Conservation (phyloP, 2,113 vertebrate genomes). For the Nibea albiflora region DNA sequence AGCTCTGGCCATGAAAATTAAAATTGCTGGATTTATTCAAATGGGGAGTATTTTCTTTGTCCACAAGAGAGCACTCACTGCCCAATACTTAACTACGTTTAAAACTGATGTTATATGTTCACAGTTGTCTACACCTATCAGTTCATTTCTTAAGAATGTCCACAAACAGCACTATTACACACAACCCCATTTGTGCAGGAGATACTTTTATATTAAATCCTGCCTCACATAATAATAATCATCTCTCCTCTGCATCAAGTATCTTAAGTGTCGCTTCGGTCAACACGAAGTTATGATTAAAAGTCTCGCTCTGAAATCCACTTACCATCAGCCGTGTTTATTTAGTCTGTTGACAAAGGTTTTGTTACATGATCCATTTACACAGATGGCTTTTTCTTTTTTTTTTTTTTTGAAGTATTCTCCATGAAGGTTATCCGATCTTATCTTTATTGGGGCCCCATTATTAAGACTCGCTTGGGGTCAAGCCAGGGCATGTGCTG, state of each 20-base stretch:
- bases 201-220: not conserved
- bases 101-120: not conserved
- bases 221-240: not conserved
- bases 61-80: slow-evolving; percentile 12
- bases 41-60: not conserved
- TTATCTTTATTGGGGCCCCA: too few species aligned
- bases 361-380: not conserved
- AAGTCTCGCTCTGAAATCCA: slow-evolving; percentile 16
- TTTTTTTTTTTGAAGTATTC: slow-evolving; percentile 13
- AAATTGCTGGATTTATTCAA: slow-evolving; percentile 42
- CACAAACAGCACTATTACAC: not conserved
- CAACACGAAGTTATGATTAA: not conserved
- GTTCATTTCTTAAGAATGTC: not conserved
- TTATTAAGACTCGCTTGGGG: not conserved
- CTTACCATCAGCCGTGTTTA: not conserved
- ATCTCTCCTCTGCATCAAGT: not conserved
- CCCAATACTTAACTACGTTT: not conserved
- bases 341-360: not conserved
- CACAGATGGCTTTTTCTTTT: not conserved
- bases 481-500: not conserved
- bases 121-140: not conserved
- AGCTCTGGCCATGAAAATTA: slow-evolving; percentile 56
- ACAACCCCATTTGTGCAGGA: not conserved
- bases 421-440: not conserved
- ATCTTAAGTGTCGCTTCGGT: not conserved